phyloP scores from a whole-genome alignment of 1,140 invertebrate genomes.

The Diploscapter pachys region DNA sequence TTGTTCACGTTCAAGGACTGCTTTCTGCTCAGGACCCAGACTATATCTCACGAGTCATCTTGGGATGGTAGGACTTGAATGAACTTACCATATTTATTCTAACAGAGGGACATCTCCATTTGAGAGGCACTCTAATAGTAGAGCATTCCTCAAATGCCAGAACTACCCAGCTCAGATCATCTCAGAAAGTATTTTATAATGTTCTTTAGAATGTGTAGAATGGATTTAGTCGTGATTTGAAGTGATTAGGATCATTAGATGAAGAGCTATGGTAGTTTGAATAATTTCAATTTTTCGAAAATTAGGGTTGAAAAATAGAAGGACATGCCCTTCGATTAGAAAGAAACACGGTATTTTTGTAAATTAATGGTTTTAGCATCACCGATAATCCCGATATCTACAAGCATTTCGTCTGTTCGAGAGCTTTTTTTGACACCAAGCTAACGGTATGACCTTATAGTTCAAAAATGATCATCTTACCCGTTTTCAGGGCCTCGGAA shows the following conservation, averaged over 20 bases:
- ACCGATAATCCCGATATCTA: conserved; percentile 26
- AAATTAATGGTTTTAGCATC: conserved; percentile 19
- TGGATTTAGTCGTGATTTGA: no score
- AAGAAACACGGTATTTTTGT: no score
- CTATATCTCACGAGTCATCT: conserved; percentile 24
- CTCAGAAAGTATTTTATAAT: no score
- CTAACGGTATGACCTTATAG: conserved; percentile 19
- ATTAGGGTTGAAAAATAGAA: not conserved
- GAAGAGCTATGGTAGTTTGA: not conserved
- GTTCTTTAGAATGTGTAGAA: no score
- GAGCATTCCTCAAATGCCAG: no score
- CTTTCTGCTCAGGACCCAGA: conserved; percentile 19
- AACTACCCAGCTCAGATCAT: no score
- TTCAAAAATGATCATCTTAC: not conserved
- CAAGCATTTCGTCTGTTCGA: conserved; percentile 21
- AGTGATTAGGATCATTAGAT: no score
- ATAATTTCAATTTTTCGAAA: not conserved
- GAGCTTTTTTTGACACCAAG: conserved; percentile 32
- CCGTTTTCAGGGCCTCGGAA: conserved; percentile 25
- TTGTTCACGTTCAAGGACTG: conserved; percentile 33
- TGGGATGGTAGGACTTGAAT: conserved; percentile 15
- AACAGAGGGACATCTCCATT: no score
- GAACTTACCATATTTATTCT: not conserved
- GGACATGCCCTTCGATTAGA: not conserved
- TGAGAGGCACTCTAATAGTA: no score